phyloP scores from a whole-genome alignment of 2,113 vertebrate species.

The Oxyura jamaicensis region DNA sequence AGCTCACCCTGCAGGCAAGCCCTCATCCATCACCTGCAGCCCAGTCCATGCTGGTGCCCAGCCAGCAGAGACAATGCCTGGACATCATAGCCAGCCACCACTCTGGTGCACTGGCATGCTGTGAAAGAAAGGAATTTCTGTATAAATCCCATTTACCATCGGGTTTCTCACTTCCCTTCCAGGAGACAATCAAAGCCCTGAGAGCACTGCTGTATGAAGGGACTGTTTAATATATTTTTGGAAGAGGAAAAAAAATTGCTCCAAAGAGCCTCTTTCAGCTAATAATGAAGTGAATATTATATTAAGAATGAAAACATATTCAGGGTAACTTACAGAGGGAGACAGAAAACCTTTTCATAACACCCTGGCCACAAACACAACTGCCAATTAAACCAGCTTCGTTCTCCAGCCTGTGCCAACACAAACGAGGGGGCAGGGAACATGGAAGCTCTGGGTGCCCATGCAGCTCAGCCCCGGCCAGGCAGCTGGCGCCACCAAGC shows the following conservation, averaged over 20 bases:
- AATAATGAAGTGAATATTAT: slow-evolving; percentile 79
- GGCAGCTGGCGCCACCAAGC: neutral
- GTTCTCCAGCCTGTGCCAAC: slow-evolving; percentile 62
- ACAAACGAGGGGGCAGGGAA: slow-evolving; percentile 71
- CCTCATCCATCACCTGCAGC: neutral
- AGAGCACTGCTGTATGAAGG: neutral
- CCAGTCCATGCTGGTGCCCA: neutral
- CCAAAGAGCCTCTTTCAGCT: slow-evolving; percentile 75
- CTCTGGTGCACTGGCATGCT: neutral
- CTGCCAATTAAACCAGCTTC: slow-evolving; percentile 60
- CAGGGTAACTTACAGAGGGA: slow-evolving; percentile 53
- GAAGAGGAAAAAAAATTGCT: slow-evolving; percentile 18
- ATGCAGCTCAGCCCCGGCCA: neutral
- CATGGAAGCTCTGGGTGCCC: accelerated
- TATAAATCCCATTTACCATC: slow-evolving; percentile 40
- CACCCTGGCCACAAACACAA: slow-evolving; percentile 68
- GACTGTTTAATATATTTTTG: slow-evolving; percentile 66
- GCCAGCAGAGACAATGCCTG: neutral
- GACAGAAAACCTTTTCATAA: slow-evolving; percentile 82
- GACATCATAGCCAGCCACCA: neutral
- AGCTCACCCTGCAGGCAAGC: neutral
- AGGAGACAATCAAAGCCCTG: slow-evolving; percentile 63
- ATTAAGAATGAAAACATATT: slow-evolving; percentile 75
- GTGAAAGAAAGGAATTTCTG: slow-evolving; percentile 72
- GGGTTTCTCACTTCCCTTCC: slow-evolving; percentile 63